Base-by-base conservation (phyloP, 2,113 vertebrate species). In the Coturnix japonica region DNA sequence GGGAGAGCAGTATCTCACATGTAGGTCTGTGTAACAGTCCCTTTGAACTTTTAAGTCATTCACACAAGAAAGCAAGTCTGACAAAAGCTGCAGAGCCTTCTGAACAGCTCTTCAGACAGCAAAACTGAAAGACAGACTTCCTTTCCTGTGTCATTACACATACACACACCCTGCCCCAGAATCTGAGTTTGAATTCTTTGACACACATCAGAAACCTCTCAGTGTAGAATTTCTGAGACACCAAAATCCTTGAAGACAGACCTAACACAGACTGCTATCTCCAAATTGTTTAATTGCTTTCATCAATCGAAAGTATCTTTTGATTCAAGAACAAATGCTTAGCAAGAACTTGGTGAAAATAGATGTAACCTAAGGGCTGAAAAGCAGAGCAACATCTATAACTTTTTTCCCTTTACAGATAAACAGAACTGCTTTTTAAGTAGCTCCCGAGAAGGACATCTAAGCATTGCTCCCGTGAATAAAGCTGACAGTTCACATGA, bases 251-350 rank as follows among this genome's bases (percentile, higher is more conserved):
- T 92, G 79, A 85, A 92, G 84, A 89, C 67, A 94, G 94, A 89
- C 95, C 89, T 93, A 92, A 96, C 69, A 37, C 65, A 94, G 95
- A 89, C 94, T 95, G 53, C 28, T 75, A 78, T 51, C 90, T 83
- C 87, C 94, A 95, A 96, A 94, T 78, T 56, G 69, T 92, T 90
- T 94, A 93, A 96, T 95, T 92, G 85, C 94, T 96, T 96, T 96
- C 92, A 96, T 96, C 92, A 94, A 95, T 78, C 19, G 72, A 83
- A 95, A 92, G 53, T 74, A 61, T 76, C 96, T 96, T 96, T 96
- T 96, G 95, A 96, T 95, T 95, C 79, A 71, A 93, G 94, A 95
- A 96, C 96, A 96, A 96, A 95, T 96, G 82, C 79, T 89, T 75
- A 91, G 89, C 79, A 83, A 94, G 87, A 87, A 43, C 72, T 74